A percentile compares a stretch with the other conserved stretches of the same genome.
phyloP scores from a whole-genome alignment of 2,797 vertebrate species.

The Sebastolobus alascanus region DNA sequence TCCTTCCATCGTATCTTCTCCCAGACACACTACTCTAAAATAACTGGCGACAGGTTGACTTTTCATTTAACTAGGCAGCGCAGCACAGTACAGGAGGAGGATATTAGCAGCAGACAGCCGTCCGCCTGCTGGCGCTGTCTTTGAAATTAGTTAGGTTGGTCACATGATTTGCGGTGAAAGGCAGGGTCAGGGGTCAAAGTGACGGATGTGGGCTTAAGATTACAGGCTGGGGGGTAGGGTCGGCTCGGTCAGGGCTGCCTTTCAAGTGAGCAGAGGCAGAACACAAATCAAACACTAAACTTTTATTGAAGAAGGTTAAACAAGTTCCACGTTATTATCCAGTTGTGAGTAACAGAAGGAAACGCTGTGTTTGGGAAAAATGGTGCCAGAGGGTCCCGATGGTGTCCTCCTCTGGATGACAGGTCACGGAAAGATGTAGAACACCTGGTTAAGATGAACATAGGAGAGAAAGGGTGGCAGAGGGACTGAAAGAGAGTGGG shows the following conservation, averaged over 20 bases:
- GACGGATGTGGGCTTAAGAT: constrained; percentile 68
- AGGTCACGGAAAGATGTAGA: not conserved
- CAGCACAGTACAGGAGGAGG: constrained; percentile 3
- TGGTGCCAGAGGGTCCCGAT: too few species aligned
- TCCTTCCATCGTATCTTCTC: constrained; percentile 7
- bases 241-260: constrained; percentile 36
- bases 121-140: constrained; percentile 34
- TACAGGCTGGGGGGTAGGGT: constrained; percentile 58
- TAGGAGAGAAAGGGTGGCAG: not conserved
- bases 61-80: constrained; percentile 14
- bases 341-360: constrained; percentile 24
- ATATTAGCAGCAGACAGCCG: constrained; percentile 16
- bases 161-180: constrained; percentile 72
- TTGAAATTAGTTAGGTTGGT: constrained; percentile 55
- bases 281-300: constrained; percentile 43
- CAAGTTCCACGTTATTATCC: constrained; percentile 24
- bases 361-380: not conserved
- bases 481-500: not conserved
- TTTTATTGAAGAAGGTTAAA: constrained; percentile 28
- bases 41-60: not conserved
- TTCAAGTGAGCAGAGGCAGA: constrained; percentile 53
- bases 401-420: constrained; percentile 11
- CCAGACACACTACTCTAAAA: constrained; percentile 18
- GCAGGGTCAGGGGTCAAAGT: constrained; percentile 67
- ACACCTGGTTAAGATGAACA: constrained; percentile 6